Evolutionary conservation across 1,140 invertebrate genomes (phyloP), one percentile per base, ranked within the genome.

Genomic region (Calephelis nemesis): DNA sequence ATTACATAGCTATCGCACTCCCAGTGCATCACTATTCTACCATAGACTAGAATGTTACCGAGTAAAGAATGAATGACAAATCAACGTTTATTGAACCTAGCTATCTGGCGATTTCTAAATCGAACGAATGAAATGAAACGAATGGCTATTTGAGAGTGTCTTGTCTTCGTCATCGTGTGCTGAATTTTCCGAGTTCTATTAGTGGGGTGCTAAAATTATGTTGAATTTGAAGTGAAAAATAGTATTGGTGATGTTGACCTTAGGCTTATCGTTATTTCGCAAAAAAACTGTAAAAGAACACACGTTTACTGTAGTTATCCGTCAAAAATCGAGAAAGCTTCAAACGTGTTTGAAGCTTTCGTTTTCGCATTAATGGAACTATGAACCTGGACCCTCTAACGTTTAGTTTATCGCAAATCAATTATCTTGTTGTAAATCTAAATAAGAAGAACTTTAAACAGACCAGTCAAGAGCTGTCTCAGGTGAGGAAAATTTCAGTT

Each of bases 371-470:
- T 96, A 95, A 97, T 97, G 96, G 96, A 98, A 98, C 96, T 97
- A 98, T 98, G 97, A 98, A 98, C 96, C 96, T 98, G 95, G 97
- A 98, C 95, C 96, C 97, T 95, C 95, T 97, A 95, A 97, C 96
- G 95, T 97, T 98, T 96, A 97, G 97, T 94, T 96, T 98, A 95
- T 97, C 97, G 95, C 97, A 98, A 96, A 98, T 98, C 94, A 96
- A 95, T 96, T 97, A 97, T 96, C 96, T 98, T 93, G 96, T 98
- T 94, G 95, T 95, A 92, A 98, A 97, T 95, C 95, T 98, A 94
- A 97, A 95, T 92, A 98, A 98, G 95, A 98, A 97, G 94, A 98
- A 98, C 94, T 97, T 96, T 93, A 97, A 97, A 92, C 95, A 96
- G 86, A 96, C 95, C 91, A 95, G 95, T 92, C 95, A 96, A 92